These are phyloP conservation scores for Austrolebias charrua DNA, from an alignment of 2,797 vertebrate species.

Conservation along the genomic window DNA sequence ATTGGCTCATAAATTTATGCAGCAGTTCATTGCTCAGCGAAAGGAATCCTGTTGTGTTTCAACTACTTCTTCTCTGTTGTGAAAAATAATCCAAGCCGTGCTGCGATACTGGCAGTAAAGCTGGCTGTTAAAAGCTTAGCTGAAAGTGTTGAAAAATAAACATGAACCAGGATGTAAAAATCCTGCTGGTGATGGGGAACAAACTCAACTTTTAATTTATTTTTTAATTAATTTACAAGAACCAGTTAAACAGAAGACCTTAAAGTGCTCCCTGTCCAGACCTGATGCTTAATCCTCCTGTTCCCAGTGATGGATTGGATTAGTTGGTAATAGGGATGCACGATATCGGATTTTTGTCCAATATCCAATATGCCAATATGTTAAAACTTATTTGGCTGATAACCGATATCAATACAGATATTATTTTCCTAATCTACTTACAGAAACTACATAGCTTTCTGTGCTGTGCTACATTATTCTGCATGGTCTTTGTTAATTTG, in stretches of 20 bases:
- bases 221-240: neutral
- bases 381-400: too few species aligned
- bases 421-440: too few species aligned
- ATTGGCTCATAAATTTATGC: slow-evolving; percentile 74
- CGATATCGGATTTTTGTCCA: too few species aligned
- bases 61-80: slow-evolving; percentile 31
- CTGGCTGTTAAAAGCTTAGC: slow-evolving; percentile 5
- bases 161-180: slow-evolving; percentile 15
- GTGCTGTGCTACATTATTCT: too few species aligned
- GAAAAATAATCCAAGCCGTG: slow-evolving; percentile 21
- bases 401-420: too few species aligned
- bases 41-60: slow-evolving; percentile 32
- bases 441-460: too few species aligned
- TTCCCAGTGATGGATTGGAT: too few species aligned
- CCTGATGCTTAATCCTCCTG: too few species aligned
- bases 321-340: too few species aligned
- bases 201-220: neutral
- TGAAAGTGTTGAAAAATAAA: slow-evolving; percentile 6
- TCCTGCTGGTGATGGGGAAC: slow-evolving; percentile 7
- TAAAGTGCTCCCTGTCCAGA: neutral
- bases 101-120: slow-evolving; percentile 16
- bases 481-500: too few species aligned
- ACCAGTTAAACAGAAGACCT: neutral
- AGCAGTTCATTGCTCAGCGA: slow-evolving; percentile 35
- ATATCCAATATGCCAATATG: too few species aligned